Percentiles rank a stretch among this genome's conserved stretches.
Evolutionary conservation across 2,113 vertebrate genomes (phyloP).

Genomic region (Gobio gobio): DNA sequence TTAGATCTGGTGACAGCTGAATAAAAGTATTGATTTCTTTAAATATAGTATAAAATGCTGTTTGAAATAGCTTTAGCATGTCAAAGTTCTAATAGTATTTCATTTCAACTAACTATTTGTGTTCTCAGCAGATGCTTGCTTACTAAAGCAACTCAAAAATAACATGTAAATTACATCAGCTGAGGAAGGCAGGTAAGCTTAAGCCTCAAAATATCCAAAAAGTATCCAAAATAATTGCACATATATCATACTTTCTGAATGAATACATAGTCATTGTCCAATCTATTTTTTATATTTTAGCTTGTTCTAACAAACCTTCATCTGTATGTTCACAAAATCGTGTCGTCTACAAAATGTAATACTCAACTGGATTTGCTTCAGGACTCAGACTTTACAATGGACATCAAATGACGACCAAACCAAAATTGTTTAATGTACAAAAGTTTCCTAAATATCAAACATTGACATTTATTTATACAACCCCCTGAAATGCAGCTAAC

Average conservation of each 20-base stretch:
- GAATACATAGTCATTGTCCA: neutral
- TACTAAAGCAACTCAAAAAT: neutral
- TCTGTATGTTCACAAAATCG: neutral
- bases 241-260: neutral
- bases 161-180: neutral
- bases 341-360: neutral
- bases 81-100: neutral
- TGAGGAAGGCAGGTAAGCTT: neutral
- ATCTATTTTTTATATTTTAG: too few relatives aligned
- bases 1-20: too few relatives aligned
- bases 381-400: neutral
- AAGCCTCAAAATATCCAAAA: neutral
- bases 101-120: neutral
- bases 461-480: neutral
- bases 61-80: neutral
- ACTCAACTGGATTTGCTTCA: neutral
- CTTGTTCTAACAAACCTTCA: neutral
- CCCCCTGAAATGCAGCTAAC: neutral
- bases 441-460: neutral
- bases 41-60: neutral
- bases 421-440: neutral
- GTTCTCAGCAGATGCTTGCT: constrained; percentile 1
- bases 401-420: neutral
- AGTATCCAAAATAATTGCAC: neutral
- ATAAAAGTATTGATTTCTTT: too few relatives aligned